Evolutionary conservation across 2,888 invertebrate genomes (phyloP).

Genomic region (Balanococcus diminutus): DNA sequence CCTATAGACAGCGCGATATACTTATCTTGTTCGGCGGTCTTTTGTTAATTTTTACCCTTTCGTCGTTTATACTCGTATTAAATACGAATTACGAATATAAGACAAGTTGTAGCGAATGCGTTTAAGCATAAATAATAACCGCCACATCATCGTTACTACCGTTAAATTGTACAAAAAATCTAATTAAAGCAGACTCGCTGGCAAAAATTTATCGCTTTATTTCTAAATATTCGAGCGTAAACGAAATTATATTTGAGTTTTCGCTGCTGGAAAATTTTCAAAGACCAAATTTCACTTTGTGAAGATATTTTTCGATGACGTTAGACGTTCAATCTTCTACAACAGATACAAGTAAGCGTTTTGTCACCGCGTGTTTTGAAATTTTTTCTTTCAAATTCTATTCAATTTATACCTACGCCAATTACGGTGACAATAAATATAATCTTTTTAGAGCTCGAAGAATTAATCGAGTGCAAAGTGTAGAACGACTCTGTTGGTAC

Average conservation of each 20-base stretch:
- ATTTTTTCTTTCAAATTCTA: no score
- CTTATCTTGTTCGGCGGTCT: not conserved
- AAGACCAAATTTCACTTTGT: not conserved
- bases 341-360: no score
- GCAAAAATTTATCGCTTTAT: not conserved
- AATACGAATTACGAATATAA: not conserved
- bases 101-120: no score
- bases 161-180: not conserved
- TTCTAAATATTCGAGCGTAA: not conserved
- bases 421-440: no score
- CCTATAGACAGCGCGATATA: not conserved
- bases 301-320: not conserved
- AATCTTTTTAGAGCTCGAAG: no score
- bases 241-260: not conserved
- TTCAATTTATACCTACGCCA: no score
- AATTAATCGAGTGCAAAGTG: no score
- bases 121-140: not conserved
- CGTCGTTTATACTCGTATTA: not conserved
- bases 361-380: no score
- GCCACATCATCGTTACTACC: not conserved
- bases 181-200: not conserved
- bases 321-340: not conserved
- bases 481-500: no score
- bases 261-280: not conserved
- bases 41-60: conserved; percentile 8